A percentile compares a stretch with the other conserved stretches of the same genome.
phyloP scores from a whole-genome alignment of 2,797 vertebrate genomes.

The Anableps anableps region DNA sequence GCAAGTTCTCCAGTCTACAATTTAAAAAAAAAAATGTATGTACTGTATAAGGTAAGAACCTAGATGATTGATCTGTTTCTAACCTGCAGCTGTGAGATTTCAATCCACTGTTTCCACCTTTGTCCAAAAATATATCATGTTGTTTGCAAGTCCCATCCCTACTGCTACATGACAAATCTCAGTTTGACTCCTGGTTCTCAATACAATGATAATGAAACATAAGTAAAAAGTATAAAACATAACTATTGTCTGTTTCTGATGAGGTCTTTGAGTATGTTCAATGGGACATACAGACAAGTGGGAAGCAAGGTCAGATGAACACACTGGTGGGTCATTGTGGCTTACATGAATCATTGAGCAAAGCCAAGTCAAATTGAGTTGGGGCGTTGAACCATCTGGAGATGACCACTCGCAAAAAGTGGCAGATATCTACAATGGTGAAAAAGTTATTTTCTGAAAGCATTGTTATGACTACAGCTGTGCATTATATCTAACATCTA shows the following conservation, averaged over 20 bases:
- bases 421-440: conserved; percentile 13
- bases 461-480: background rate
- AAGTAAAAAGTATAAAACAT: too few species aligned
- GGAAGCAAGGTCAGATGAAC: conserved; percentile 69
- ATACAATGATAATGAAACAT: background rate
- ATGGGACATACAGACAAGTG: conserved; percentile 44
- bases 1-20: conserved; percentile 3
- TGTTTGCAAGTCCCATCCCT: background rate
- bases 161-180: background rate
- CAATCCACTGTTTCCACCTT: background rate
- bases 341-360: conserved; percentile 70
- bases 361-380: conserved; percentile 70
- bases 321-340: conserved; percentile 71
- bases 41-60: background rate
- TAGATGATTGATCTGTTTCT: background rate
- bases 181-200: background rate
- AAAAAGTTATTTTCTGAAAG: conserved; percentile 24
- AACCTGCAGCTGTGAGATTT: background rate
- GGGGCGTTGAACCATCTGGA: conserved; percentile 71
- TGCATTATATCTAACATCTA: background rate
- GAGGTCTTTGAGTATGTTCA: conserved; percentile 7
- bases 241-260: conserved; percentile 9
- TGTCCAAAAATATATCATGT: background rate
- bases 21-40: background rate
- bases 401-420: conserved; percentile 37